A percentile compares a stretch with the other conserved stretches of the same genome.
phyloP scores from a whole-genome alignment of 2,888 invertebrate species.

The Drosophila niveifrons region DNA sequence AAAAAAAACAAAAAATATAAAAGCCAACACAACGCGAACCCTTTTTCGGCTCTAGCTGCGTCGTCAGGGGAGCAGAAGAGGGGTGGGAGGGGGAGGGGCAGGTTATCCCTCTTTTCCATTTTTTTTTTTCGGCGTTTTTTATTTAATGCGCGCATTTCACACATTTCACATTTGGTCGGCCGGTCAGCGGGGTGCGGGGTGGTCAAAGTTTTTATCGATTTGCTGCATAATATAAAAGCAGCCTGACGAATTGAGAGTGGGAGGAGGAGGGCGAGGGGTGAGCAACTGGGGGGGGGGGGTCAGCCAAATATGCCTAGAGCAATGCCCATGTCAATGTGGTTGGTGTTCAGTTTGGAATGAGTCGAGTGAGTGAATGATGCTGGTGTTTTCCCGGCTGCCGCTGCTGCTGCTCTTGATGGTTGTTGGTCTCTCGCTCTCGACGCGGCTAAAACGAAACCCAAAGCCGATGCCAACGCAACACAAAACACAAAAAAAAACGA shows the following conservation, averaged over 20 bases:
- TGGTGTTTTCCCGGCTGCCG: background rate
- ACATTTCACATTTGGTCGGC: constrained; percentile 77
- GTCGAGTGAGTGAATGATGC: background rate
- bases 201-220: constrained; percentile 80
- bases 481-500: constrained; percentile 27
- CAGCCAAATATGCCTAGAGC: constrained; percentile 72
- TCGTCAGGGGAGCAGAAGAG: background rate
- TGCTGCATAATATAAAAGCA: constrained; percentile 64
- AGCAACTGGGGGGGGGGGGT: background rate
- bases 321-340: constrained; percentile 61
- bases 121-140: constrained; percentile 68
- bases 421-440: background rate
- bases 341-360: constrained; percentile 14
- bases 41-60: constrained; percentile 23
- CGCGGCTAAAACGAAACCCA: constrained; percentile 55
- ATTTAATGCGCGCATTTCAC: constrained; percentile 82
- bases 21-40: constrained; percentile 1
- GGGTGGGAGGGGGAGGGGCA: background rate
- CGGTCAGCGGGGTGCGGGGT: constrained; percentile 42
- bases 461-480: constrained; percentile 15
- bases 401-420: background rate
- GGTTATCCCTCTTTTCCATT: constrained; percentile 22
- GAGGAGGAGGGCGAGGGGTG: background rate
- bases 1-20: constrained; percentile 29
- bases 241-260: background rate